Percentiles rank a stretch among this genome's conserved stretches.
phyloP scores from a whole-genome alignment of 2,113 vertebrate genomes.

The Hypanus sabinus region DNA sequence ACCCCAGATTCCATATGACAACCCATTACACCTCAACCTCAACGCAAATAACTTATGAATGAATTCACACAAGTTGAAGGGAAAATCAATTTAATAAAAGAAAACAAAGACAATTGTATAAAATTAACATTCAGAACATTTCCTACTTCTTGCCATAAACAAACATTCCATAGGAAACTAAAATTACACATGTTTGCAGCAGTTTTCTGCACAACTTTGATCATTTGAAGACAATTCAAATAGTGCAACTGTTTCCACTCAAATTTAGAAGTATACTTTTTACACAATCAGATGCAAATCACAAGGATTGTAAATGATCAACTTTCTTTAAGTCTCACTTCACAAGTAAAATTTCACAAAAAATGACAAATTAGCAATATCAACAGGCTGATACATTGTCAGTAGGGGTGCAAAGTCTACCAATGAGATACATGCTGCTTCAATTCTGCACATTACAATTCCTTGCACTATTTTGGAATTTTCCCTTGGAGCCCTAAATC shows the following conservation, averaged over 20 bases:
- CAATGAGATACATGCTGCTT: neutral
- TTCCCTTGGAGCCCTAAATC: neutral
- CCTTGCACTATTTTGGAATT: neutral
- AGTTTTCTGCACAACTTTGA: neutral
- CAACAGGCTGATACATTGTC: neutral
- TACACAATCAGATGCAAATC: neutral
- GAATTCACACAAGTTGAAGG: neutral
- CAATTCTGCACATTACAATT: neutral
- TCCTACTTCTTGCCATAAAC: neutral
- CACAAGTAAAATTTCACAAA: neutral
- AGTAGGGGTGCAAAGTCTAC: too few relatives aligned
- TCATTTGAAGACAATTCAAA: neutral
- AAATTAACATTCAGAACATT: conserved; percentile 13
- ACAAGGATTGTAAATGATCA: neutral
- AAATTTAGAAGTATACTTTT: neutral
- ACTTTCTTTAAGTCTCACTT: neutral
- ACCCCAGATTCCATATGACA: neutral
- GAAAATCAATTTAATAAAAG: conserved; percentile 31
- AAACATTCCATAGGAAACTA: conserved; percentile 25
- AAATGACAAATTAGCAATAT: conserved; percentile 13
- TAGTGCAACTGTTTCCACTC: conserved; percentile 19
- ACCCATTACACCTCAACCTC: neutral
- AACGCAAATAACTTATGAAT: neutral
- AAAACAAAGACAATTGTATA: conserved; percentile 29
- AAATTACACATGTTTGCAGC: conserved; percentile 2